A percentile compares a stretch with the other conserved stretches of the same genome.
These are phyloP conservation scores for Urocyon cinereoargenteus DNA, from an alignment of 2,797 vertebrate species.

Conservation along the genomic window DNA sequence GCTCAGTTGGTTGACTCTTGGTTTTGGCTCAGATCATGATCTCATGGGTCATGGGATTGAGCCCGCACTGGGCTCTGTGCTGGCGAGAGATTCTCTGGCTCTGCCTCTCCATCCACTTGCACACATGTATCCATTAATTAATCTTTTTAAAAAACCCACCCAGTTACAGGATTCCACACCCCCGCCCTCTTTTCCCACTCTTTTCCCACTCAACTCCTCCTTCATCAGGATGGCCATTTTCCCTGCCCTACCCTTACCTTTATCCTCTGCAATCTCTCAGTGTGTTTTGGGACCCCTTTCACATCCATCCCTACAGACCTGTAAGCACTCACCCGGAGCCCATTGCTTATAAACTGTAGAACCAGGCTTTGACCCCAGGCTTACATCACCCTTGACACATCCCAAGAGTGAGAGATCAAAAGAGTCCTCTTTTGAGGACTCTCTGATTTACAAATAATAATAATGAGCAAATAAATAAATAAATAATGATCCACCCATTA, in stretches of 20 bases:
- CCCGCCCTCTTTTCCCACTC: background rate
- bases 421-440: background rate
- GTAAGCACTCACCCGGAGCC: background rate
- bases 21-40: background rate
- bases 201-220: too few relatives aligned
- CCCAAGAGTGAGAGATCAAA: background rate
- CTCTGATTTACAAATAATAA: background rate
- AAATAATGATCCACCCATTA: background rate
- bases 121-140: too few relatives aligned
- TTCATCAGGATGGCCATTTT: too few relatives aligned
- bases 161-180: too few relatives aligned
- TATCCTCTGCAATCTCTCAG: too few relatives aligned
- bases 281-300: too few relatives aligned
- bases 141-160: background rate
- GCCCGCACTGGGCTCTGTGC: too few relatives aligned
- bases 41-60: background rate
- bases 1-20: background rate
- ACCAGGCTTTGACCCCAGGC: background rate
- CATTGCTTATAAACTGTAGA: background rate
- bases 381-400: background rate
- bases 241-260: accelerated
- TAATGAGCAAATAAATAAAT: background rate
- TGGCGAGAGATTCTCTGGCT: too few relatives aligned
- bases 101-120: too few relatives aligned
- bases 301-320: background rate